Evolutionary conservation across 2,888 invertebrate species (phyloP), one percentile per base, ranked within the genome.

Genomic region (Bombylius discolor): DNA sequence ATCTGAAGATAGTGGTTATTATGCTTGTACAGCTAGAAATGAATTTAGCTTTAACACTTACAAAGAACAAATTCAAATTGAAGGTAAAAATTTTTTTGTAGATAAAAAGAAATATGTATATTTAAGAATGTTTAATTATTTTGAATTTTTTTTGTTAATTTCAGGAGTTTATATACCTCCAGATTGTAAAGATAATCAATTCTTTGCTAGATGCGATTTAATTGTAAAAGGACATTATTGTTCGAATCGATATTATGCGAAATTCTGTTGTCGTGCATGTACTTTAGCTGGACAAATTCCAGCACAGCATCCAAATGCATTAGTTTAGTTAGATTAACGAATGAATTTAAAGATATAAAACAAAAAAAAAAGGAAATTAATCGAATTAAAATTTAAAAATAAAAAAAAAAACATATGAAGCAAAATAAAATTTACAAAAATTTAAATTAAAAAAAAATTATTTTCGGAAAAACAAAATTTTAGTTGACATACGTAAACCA

Each of bases 241-340:
- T 32, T 77, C 78, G n/a, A 92, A 96, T 76, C 79, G 81, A 62
- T 96, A 94, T 76, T 97, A 96, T 74, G 90, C 91, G 62, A 81
- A 80, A 74, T 93, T 94, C 82, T 97, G 96, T 75, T 97, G 96
- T 76, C 82, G 85, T 70, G 92, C 94, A 3, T 96, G 96, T 71
- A 89, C 91, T 59, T 78, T 87, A 69, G 90, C 91, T 1, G 92
- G 92, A 1, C 87, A 87, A 68, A 74, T 91, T 14, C 59, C 62
- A 53, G 58, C 60, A 58, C 59, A 62, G 32, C 71, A 71, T 57
- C 70, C 71, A 39, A 71, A 71, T 62, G 65, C 65, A 51, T 59
- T 70, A 60, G n/a, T 46, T 46, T 47, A 51, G 12, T 47, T 14
- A 45, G 14, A 45, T 45, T 14, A 12, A 12, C 11, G 5, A 12